Conservation (phyloP, 1,140 invertebrate genomes). For the Aricia agestis region DNA sequence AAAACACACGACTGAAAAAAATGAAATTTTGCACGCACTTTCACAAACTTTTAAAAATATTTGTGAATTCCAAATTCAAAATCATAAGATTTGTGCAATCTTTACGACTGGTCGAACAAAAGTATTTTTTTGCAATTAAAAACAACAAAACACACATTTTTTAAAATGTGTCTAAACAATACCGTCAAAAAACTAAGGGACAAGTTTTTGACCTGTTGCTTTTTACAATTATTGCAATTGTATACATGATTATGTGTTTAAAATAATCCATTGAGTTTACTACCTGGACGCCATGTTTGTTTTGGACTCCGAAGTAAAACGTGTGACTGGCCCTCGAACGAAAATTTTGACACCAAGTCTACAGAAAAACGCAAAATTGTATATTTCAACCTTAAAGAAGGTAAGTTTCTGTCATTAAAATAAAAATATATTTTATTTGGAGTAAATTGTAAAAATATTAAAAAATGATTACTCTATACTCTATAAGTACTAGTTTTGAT, state of each 20-base stretch:
- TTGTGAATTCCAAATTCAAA: background rate
- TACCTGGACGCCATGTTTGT: constrained; percentile 1
- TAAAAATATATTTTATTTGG: too few relatives aligned
- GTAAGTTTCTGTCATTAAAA: too few relatives aligned
- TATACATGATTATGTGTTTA: constrained; percentile 9
- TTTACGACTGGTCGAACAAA: background rate
- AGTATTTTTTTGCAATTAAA: constrained; percentile 11
- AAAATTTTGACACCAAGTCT: too few relatives aligned
- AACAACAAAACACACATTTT: constrained; percentile 8
- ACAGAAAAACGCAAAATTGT: too few relatives aligned
- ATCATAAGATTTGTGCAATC: background rate
- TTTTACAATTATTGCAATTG: constrained; percentile 11
- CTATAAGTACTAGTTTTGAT: too few relatives aligned
- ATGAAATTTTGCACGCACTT: constrained; percentile 7
- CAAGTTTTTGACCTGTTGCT: background rate
- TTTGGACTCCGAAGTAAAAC: background rate
- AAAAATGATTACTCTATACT: too few relatives aligned
- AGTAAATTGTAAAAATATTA: too few relatives aligned
- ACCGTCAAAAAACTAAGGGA: background rate
- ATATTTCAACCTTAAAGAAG: too few relatives aligned
- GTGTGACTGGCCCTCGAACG: background rate
- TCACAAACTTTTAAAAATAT: background rate
- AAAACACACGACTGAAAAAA: background rate
- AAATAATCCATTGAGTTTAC: constrained; percentile 3
- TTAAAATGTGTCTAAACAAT: background rate